Conservation (phyloP, 2,888 invertebrate species). For the Elegia similella region DNA sequence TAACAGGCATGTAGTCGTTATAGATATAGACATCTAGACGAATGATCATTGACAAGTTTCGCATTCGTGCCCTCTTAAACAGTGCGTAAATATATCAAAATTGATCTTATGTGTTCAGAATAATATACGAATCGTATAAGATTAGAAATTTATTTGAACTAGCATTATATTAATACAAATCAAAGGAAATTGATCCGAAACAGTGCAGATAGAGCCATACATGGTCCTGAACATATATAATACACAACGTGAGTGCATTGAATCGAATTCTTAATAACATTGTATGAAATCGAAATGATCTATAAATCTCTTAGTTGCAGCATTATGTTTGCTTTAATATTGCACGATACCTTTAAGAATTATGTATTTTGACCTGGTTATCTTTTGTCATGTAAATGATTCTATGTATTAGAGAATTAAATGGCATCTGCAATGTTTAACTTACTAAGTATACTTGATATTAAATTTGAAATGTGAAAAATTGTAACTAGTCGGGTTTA, state of each 20-base stretch:
- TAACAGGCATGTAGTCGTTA: no score
- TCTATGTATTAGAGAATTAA: no score
- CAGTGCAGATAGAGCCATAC: background rate
- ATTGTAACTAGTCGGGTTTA: no score
- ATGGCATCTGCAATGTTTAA: no score
- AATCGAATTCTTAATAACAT: background rate
- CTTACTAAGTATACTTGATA: no score
- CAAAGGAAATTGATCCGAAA: slow-evolving; percentile 6
- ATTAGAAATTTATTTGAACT: slow-evolving; percentile 2
- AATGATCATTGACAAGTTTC: no score
- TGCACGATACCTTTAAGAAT: background rate
- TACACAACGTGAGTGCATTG: background rate
- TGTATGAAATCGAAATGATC: background rate
- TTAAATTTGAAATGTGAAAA: no score
- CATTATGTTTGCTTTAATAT: background rate
- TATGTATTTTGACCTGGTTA: background rate
- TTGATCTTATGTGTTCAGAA: background rate
- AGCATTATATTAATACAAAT: slow-evolving; percentile 5
- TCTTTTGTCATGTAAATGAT: background rate
- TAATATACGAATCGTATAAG: background rate
- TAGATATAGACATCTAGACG: no score
- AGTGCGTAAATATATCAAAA: slow-evolving; percentile 6
- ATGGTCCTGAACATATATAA: background rate
- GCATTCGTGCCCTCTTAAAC: no score
- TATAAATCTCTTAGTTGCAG: background rate